These are phyloP conservation scores for Scylla paramamosain DNA, from an alignment of 1,140 invertebrate genomes.

Conservation along the genomic window DNA sequence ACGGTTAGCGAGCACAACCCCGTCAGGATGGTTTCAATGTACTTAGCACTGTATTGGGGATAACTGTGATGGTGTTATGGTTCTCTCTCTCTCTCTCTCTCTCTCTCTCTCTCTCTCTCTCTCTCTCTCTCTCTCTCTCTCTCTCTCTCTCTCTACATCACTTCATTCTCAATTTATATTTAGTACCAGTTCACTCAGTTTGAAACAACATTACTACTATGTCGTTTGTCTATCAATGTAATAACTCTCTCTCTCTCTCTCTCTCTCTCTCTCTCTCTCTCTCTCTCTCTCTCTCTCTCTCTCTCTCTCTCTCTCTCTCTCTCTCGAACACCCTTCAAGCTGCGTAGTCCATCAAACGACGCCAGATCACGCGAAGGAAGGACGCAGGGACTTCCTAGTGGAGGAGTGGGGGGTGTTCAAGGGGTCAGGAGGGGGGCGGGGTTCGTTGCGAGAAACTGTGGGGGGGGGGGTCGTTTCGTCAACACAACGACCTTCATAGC, in stretches of 20 bases:
- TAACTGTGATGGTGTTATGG: too few relatives aligned
- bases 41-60: too few relatives aligned
- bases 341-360: neutral
- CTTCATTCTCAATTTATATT: too few relatives aligned
- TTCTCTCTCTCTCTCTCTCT: too few relatives aligned
- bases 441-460: too few relatives aligned
- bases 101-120: constrained; percentile 20
- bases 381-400: neutral
- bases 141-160: neutral
- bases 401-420: neutral
- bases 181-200: too few relatives aligned
- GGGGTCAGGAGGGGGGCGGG: neutral
- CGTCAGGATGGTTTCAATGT: too few relatives aligned
- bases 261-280: constrained; percentile 19
- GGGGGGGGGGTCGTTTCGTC: too few relatives aligned
- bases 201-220: too few relatives aligned
- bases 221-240: too few relatives aligned
- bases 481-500: too few relatives aligned
- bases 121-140: constrained; percentile 20
- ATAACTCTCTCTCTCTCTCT: constrained; percentile 7
- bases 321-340: neutral
- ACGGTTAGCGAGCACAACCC: too few relatives aligned
- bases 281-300: neutral
- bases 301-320: constrained; percentile 5
- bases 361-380: neutral